Conservation (phyloP, 2,113 vertebrate species). For the Megaceryle maxima region DNA sequence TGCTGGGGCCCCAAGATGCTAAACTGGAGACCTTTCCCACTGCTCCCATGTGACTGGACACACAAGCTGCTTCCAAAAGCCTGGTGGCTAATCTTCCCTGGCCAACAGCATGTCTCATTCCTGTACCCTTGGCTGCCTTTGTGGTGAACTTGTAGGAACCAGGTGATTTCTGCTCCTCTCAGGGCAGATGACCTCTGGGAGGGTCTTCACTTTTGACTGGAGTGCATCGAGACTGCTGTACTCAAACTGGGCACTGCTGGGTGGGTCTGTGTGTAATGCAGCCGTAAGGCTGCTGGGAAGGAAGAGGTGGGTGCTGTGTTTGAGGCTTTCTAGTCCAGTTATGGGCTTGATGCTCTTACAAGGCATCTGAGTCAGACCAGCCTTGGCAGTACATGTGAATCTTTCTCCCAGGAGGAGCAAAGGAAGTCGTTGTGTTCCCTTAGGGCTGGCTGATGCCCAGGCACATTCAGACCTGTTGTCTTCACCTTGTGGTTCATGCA, state of each 20-base stretch:
- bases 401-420: background rate
- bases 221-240: background rate
- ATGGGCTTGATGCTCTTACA: background rate
- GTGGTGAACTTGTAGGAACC: background rate
- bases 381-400: background rate
- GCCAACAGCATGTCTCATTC: rapidly evolving
- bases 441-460: background rate
- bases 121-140: background rate
- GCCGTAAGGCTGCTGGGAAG: background rate
- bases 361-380: background rate
- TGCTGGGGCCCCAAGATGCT: background rate
- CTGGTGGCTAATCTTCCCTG: background rate
- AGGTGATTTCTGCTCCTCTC: background rate
- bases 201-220: background rate
- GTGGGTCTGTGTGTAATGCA: background rate
- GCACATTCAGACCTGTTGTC: background rate
- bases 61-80: background rate
- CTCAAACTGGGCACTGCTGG: background rate
- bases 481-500: background rate
- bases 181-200: background rate
- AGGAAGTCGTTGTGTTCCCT: background rate
- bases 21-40: background rate
- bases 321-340: background rate
- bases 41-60: rapidly evolving
- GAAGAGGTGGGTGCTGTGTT: background rate